Base-by-base conservation (phyloP, 53 echinoderm and acorn worm species). In the Astropecten irregularis region DNA sequence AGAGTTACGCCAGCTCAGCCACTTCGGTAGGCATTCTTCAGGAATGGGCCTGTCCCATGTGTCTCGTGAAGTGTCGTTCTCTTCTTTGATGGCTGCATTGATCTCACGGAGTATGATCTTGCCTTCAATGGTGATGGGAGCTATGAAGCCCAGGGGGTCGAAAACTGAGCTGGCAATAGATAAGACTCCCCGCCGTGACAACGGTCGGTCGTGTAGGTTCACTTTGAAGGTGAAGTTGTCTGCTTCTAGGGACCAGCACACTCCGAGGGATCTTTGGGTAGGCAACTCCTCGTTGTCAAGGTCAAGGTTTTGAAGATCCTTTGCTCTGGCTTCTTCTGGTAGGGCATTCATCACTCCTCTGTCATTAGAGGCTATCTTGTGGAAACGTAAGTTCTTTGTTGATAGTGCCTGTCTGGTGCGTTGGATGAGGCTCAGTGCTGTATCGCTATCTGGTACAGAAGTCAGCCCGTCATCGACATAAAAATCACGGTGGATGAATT, bases 181-280 rank as follows among this genome's bases (percentile, higher is more conserved):
- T 2, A 81, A 21, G 6, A 81, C 81, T 81, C 81, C 81, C 47
- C 81, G 62, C 59, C 84, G 56, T 54, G 71, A 84, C 27, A 69
- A 84, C 22, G 84, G 84, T 37, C 56, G 69, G 11, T 84, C 70
- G 4, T 25, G 66, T 21, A 84, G 39, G 38, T 70, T 18, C 3
- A 84, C 84, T 40, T 10, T 36, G 84, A 84, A 82, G 22, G 83
- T 82, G 27, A 82, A 67, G n/a, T 50, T 19, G 23, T 82, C 83
- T 22, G 16, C 3, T 7, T 77, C 20, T 9, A 58, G 59, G 19
- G 57, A 15, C 77, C 77, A 77, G 30, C 20, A 46, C 0, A 81
- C 64, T 16, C 81, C 81, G 16, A 81, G 58, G 40, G 81, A 63
- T 25, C 81, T 35, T 31, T 81, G 81, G 37, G 48, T 52, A 25